Percentiles rank a stretch among this genome's conserved stretches.
Conservation (phyloP, 1,140 invertebrate species). For the Heliothis virescens region DNA sequence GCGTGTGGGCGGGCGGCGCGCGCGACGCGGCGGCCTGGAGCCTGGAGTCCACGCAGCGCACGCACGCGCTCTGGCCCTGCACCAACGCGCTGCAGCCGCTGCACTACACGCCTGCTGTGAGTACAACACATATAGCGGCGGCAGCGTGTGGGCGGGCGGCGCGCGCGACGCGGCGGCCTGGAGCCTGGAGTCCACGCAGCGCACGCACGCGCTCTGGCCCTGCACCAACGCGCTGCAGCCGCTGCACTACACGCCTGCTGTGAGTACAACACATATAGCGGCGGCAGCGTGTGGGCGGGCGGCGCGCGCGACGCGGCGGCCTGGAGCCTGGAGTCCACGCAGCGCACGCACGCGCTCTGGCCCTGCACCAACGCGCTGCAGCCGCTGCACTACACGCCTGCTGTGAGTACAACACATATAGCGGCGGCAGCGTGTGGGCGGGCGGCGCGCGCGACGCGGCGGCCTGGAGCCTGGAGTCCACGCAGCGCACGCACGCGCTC, state of each 20-base stretch:
- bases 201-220: slow-evolving; percentile 77
- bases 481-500: slow-evolving; percentile 75
- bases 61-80: slow-evolving; percentile 75
- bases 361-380: slow-evolving; percentile 67
- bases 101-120: slow-evolving; percentile 60
- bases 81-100: slow-evolving; percentile 70
- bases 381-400: slow-evolving; percentile 68
- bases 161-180: slow-evolving; percentile 72
- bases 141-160: slow-evolving; percentile 70
- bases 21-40: slow-evolving; percentile 76
- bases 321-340: slow-evolving; percentile 77
- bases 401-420: slow-evolving; percentile 36
- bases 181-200: slow-evolving; percentile 77
- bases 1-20: slow-evolving; percentile 69
- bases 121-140: slow-evolving; percentile 11
- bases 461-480: slow-evolving; percentile 77
- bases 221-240: slow-evolving; percentile 68
- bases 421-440: slow-evolving; percentile 66
- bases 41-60: slow-evolving; percentile 75
- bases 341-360: slow-evolving; percentile 77
- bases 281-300: slow-evolving; percentile 66
- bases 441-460: slow-evolving; percentile 68
- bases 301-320: slow-evolving; percentile 71
- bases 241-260: slow-evolving; percentile 64
- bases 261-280: slow-evolving; percentile 36